phyloP scores from a whole-genome alignment of 2,888 invertebrate species.

The Mythimna albipuncta region DNA sequence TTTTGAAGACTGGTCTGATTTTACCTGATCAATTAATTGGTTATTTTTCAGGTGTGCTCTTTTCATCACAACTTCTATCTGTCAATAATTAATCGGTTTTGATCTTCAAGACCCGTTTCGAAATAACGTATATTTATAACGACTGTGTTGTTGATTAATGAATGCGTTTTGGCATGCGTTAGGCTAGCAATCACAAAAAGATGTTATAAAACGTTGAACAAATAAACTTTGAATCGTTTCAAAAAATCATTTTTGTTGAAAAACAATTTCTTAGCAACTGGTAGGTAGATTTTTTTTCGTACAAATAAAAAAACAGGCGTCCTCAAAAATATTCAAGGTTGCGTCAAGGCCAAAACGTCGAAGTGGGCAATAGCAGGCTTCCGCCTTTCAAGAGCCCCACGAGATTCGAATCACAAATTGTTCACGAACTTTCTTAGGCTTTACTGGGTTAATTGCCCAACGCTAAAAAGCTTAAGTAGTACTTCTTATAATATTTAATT shows the following conservation, averaged over 20 bases:
- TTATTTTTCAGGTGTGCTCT: background rate
- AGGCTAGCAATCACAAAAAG: background rate
- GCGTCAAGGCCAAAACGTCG: slow-evolving; percentile 23
- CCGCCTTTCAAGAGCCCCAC: slow-evolving; percentile 23
- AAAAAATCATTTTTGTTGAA: background rate
- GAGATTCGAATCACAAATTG: slow-evolving; percentile 42
- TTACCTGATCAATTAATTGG: too few species aligned
- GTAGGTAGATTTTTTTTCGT: background rate
- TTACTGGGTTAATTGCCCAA: slow-evolving; percentile 41
- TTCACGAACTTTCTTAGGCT: slow-evolving; percentile 36
- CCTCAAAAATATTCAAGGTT: slow-evolving; percentile 17
- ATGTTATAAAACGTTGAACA: background rate
- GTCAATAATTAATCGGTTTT: slow-evolving; percentile 10
- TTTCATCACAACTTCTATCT: background rate
- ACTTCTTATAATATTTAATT: slow-evolving; percentile 16
- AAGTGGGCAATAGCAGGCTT: slow-evolving; percentile 19
- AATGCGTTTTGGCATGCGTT: slow-evolving; percentile 1
- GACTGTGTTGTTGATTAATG: background rate
- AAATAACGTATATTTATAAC: background rate
- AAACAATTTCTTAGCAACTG: too few species aligned
- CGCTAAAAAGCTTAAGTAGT: slow-evolving; percentile 10
- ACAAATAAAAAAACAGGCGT: slow-evolving; percentile 8
- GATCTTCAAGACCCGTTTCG: background rate
- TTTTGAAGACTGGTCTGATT: too few species aligned
- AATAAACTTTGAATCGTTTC: background rate